Percentiles rank a stretch among this genome's conserved stretches.
Evolutionary conservation across 92 coral and sea anemone genomes (phyloP).

Genomic region (Porites lobata): DNA sequence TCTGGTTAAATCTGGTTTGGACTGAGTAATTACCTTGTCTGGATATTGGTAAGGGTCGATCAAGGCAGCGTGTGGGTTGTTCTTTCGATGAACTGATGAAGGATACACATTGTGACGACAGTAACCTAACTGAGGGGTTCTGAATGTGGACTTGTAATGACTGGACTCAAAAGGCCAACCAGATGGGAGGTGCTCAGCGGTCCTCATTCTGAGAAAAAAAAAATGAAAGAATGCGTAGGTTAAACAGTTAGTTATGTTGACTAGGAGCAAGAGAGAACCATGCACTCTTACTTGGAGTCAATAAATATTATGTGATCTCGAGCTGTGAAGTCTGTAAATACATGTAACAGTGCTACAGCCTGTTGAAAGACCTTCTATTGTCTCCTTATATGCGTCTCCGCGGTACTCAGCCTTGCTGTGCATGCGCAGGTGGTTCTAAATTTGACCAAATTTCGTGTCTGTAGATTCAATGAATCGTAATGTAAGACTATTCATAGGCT

Average conservation of each 20-base stretch:
- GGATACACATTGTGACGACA: conserved; percentile 92
- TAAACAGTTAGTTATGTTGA: background rate
- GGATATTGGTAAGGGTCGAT: conserved; percentile 95
- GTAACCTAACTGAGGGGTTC: conserved; percentile 90
- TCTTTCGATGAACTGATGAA: conserved; percentile 86
- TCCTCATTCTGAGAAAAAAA: conserved; percentile 67
- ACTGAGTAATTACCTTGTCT: conserved; percentile 73
- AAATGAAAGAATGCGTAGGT: background rate
- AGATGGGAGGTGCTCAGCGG: conserved; percentile 94
- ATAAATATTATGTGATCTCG: too few species aligned
- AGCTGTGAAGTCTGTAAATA: too few species aligned
- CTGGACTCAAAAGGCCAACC: conserved; percentile 98
- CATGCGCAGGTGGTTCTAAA: too few species aligned
- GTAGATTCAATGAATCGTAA: too few species aligned
- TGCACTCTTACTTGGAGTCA: too few species aligned
- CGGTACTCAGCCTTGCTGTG: too few species aligned
- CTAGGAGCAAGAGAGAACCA: background rate
- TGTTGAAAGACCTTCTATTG: too few species aligned
- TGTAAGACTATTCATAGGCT: too few species aligned
- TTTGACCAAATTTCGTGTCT: too few species aligned
- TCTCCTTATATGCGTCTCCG: too few species aligned
- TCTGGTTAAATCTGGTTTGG: too few species aligned
- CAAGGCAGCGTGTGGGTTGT: conserved; percentile 95
- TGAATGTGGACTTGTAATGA: conserved; percentile 90
- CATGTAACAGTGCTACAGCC: too few species aligned